phyloP scores from a whole-genome alignment of 1,140 invertebrate genomes.

The Acyrthosiphon pisum region DNA sequence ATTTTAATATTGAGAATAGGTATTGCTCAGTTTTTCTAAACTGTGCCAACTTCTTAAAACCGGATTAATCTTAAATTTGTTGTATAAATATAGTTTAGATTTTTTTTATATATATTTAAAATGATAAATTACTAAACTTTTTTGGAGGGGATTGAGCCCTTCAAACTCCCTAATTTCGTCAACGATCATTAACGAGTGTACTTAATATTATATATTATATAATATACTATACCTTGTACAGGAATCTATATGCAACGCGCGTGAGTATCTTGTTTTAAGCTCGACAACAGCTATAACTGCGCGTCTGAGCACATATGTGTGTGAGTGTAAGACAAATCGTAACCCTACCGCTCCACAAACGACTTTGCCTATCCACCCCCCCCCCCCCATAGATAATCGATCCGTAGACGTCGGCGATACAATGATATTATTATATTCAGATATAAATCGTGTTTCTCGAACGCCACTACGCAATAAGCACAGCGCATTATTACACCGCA shows the following conservation, averaged over 20 bases:
- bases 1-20: not conserved
- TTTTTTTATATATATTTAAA: not conserved
- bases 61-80: not conserved
- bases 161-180: not conserved
- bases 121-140: not conserved
- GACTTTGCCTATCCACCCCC: not conserved
- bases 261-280: not conserved
- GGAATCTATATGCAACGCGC: not conserved
- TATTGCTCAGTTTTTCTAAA: not conserved
- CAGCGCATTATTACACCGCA: not conserved
- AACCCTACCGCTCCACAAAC: not conserved
- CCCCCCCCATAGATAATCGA: not conserved
- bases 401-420: not conserved
- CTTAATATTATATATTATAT: too few species aligned
- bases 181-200: not conserved
- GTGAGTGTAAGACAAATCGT: too few species aligned
- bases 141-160: not conserved
- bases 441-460: not conserved
- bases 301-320: not conserved
- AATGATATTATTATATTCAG: not conserved
- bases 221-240: not conserved
- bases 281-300: not conserved
- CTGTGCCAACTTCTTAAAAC: not conserved
- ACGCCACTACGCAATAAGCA: not conserved
- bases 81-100: not conserved